phyloP scores from a whole-genome alignment of 2,113 vertebrate species.

The Heloderma charlesbogerti region DNA sequence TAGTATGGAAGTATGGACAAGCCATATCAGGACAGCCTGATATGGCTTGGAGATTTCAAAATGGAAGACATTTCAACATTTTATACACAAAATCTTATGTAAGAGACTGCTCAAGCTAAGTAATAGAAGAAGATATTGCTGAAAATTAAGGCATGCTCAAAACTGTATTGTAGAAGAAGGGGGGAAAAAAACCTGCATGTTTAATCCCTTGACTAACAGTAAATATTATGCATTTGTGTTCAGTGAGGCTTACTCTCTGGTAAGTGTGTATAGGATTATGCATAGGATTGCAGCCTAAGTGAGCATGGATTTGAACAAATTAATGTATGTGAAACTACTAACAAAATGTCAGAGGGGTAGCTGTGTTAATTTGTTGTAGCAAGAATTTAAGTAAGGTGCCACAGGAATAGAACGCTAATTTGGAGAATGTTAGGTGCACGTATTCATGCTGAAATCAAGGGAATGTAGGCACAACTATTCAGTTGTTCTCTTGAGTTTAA shows the following conservation, averaged over 20 bases:
- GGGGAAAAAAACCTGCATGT: background rate
- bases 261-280: background rate
- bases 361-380: background rate
- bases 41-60: background rate
- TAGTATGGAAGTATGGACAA: no score
- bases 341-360: background rate
- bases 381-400: background rate
- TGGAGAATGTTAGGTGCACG: background rate
- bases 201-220: no score
- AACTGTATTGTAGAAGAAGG: background rate
- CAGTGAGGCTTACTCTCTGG: background rate
- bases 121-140: no score
- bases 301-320: background rate
- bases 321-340: background rate
- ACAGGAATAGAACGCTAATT: background rate
- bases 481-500: background rate
- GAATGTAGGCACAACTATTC: background rate
- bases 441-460: background rate
- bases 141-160: background rate
- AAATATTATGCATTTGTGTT: no score
- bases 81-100: background rate
- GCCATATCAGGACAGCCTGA: no score
- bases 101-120: no score
- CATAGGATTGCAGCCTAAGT: background rate
- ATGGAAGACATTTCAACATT: no score